A percentile compares a stretch with the other conserved stretches of the same genome.
These are phyloP conservation scores for Channa striata DNA, from an alignment of 2,797 vertebrate species.

Conservation along the genomic window DNA sequence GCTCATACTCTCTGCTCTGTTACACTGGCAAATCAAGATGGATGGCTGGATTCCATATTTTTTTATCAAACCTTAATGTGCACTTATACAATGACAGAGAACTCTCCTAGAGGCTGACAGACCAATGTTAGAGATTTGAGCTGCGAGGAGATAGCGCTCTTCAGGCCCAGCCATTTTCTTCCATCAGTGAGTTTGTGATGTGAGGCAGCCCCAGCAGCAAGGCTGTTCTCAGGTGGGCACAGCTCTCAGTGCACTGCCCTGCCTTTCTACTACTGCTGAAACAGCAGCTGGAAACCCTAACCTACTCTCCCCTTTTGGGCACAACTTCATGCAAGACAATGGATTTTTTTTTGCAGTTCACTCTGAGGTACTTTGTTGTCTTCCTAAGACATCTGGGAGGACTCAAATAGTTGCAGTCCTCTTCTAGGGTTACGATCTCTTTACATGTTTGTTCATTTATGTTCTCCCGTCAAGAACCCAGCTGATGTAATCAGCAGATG, in stretches of 20 bases:
- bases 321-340: slow-evolving; percentile 56
- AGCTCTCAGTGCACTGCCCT: slow-evolving; percentile 42
- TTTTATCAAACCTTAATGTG: slow-evolving; percentile 77
- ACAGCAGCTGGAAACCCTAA: slow-evolving; percentile 65
- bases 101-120: slow-evolving; percentile 61
- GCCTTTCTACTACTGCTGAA: slow-evolving; percentile 53
- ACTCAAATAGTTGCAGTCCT: slow-evolving; percentile 26
- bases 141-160: slow-evolving; percentile 64
- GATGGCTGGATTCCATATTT: slow-evolving; percentile 71
- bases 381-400: slow-evolving; percentile 40
- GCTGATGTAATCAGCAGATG: slow-evolving; percentile 54
- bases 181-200: slow-evolving; percentile 66
- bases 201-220: slow-evolving; percentile 61
- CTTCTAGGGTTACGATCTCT: slow-evolving; percentile 27
- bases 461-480: slow-evolving; percentile 36
- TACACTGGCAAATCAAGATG: slow-evolving; percentile 74
- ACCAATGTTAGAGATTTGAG: slow-evolving; percentile 65
- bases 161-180: slow-evolving; percentile 58
- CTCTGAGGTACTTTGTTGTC: slow-evolving; percentile 51
- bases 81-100: slow-evolving; percentile 74
- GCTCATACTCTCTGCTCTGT: slow-evolving; percentile 47
- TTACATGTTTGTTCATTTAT: slow-evolving; percentile 41
- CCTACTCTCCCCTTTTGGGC: slow-evolving; percentile 56
- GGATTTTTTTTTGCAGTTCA: slow-evolving; percentile 30
- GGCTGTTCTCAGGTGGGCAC: slow-evolving; percentile 58